Evolutionary conservation across 1,140 invertebrate species (phyloP).

Genomic region (Rhizoglyphus robini): DNA sequence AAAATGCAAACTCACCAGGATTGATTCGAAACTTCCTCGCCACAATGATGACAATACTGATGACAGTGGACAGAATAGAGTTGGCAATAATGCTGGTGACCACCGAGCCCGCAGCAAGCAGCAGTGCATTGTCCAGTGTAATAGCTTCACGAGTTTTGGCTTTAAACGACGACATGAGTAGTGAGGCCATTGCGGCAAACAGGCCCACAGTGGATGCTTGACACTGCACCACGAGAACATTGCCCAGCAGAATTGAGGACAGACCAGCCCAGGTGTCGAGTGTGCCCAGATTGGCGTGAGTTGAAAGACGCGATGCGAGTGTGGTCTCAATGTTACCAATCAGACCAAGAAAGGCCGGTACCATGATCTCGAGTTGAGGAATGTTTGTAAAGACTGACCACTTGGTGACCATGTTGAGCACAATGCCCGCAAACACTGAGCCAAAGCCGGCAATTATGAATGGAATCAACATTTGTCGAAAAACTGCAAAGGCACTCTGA

Average conservation of each 20-base stretch:
- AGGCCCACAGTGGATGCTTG: not conserved
- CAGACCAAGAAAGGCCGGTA: slow-evolving; percentile 81
- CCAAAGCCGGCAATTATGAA: slow-evolving; percentile 38
- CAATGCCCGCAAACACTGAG: slow-evolving; percentile 37
- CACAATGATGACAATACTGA: slow-evolving; percentile 19
- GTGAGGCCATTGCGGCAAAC: not conserved
- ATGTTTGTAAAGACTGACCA: slow-evolving; percentile 30
- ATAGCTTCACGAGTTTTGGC: not conserved
- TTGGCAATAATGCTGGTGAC: slow-evolving; percentile 79
- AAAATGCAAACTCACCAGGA: slow-evolving; percentile 38
- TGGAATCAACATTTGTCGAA: slow-evolving; percentile 38
- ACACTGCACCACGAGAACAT: slow-evolving; percentile 67
- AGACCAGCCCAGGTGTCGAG: slow-evolving; percentile 52
- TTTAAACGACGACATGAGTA: not conserved
- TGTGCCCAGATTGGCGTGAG: slow-evolving; percentile 50
- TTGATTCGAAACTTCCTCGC: slow-evolving; percentile 21
- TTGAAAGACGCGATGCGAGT: slow-evolving; percentile 77
- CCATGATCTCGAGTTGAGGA: slow-evolving; percentile 53
- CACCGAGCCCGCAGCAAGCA: slow-evolving; percentile 72
- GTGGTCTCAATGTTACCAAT: slow-evolving; percentile 98
- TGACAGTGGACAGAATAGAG: slow-evolving; percentile 20
- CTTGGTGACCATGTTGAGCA: slow-evolving; percentile 41
- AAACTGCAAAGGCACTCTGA: not conserved
- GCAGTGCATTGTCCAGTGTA: slow-evolving; percentile 49
- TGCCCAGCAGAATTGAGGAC: slow-evolving; percentile 61